These are phyloP conservation scores for Tokudaia muenninki DNA, from an alignment of 2,797 vertebrate species.

Conservation along the genomic window DNA sequence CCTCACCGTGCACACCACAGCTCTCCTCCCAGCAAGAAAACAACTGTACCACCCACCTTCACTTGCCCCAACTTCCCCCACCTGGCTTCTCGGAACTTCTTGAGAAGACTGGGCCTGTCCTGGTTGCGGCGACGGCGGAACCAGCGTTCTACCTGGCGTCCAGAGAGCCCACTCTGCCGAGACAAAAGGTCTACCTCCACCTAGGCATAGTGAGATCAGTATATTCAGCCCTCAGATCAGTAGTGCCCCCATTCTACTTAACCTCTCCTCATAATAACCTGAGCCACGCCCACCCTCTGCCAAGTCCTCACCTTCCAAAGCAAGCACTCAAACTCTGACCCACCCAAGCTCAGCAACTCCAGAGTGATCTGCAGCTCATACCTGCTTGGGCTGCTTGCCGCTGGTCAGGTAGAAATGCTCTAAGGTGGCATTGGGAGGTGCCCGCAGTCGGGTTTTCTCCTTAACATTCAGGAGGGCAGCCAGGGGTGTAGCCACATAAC, in stretches of 20 bases:
- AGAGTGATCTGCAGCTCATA: conserved; percentile 75
- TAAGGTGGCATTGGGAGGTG: conserved; percentile 90
- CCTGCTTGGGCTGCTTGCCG: conserved; percentile 94
- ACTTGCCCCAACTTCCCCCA: conserved; percentile 69
- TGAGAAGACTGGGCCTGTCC: conserved; percentile 95
- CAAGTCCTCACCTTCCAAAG: background rate
- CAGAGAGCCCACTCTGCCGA: conserved; percentile 90
- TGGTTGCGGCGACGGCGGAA: conserved; percentile 96
- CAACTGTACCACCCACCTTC: background rate
- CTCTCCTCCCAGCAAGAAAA: background rate
- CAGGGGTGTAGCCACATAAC: conserved; percentile 92
- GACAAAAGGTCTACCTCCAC: conserved; percentile 91
- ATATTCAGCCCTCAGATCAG: background rate
- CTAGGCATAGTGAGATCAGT: conserved; percentile 83
- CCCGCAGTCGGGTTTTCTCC: conserved; percentile 93
- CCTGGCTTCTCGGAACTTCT: conserved; percentile 98
- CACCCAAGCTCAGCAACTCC: background rate
- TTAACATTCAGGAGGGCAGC: conserved; percentile 93
- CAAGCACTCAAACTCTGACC: background rate
- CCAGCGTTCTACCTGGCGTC: conserved; percentile 95
- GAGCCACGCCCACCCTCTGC: background rate
- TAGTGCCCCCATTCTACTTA: no score
- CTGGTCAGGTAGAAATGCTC: conserved; percentile 92
- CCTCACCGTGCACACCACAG: no score
- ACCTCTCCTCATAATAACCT: background rate